These are phyloP conservation scores for Cladorhizidae sp. DNA, from an alignment of 37 sponge, comb jelly and placozoan genomes.

Conservation along the genomic window DNA sequence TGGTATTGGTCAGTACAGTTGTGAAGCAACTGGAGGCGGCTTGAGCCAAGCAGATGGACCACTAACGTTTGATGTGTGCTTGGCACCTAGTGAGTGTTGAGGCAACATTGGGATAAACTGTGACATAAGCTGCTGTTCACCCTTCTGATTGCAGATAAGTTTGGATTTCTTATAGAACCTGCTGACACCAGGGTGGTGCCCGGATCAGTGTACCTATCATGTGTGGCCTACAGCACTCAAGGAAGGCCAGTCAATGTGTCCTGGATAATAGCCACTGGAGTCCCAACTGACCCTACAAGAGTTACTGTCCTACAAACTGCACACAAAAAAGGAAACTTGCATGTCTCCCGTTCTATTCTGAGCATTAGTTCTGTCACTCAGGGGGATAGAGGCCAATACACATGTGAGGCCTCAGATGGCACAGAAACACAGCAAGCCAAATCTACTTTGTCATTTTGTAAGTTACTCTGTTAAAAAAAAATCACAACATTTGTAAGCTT, in stretches of 20 bases:
- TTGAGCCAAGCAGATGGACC: not conserved
- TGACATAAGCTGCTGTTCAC: not conserved
- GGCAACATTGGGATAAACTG: too few species aligned
- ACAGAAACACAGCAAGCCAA: not conserved
- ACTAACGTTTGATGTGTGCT: not conserved
- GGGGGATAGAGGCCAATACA: not conserved
- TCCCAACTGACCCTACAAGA: not conserved
- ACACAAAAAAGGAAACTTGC: not conserved
- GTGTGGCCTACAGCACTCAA: slow-evolving; percentile 11
- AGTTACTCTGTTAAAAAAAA: not conserved
- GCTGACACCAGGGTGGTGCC: not conserved
- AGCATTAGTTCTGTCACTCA: not conserved
- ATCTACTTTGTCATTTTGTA: not conserved
- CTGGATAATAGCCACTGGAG: not conserved
- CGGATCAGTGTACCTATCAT: not conserved
- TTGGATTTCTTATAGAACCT: slow-evolving; percentile 2
- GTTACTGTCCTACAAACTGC: not conserved
- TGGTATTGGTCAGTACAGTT: slow-evolving; percentile 1
- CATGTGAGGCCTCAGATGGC: not conserved
- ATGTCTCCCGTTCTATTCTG: not conserved
- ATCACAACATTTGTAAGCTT: too few species aligned
- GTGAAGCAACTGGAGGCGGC: not conserved
- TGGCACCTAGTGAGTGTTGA: not conserved
- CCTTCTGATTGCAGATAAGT: not conserved
- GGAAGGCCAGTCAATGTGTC: not conserved